Percentiles rank a stretch among this genome's conserved stretches.
Evolutionary conservation across 2,113 vertebrate genomes (phyloP).

Genomic region (Rhineura floridana): DNA sequence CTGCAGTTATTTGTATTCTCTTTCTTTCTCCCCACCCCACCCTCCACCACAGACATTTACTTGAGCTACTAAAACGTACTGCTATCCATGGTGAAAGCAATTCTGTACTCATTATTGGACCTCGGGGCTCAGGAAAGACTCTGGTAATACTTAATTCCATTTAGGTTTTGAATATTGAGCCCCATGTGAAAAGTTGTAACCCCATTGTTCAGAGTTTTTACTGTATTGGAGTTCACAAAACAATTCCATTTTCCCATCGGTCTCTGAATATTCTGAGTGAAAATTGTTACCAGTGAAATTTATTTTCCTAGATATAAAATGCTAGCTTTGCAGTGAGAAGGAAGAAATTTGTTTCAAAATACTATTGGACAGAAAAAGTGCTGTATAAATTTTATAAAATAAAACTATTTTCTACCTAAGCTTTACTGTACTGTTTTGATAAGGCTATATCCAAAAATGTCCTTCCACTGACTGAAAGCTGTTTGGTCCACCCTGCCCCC

Average conservation of each 20-base stretch:
- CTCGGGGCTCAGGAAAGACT: conserved; percentile 91
- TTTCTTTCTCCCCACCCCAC: conserved; percentile 10
- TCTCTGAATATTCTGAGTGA: not conserved
- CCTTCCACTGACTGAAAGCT: no score
- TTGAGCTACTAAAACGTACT: conserved; percentile 90
- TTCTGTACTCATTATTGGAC: conserved; percentile 91
- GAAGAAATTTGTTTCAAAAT: not conserved
- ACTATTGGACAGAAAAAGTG: not conserved
- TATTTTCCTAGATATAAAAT: not conserved
- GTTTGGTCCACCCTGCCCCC: no score
- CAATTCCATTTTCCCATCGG: not conserved
- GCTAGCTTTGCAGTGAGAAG: not conserved
- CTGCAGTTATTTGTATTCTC: not conserved
- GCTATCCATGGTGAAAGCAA: conserved; percentile 92
- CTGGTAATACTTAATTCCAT: conserved; percentile 74
- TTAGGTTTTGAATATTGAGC: not conserved
- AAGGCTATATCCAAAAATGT: no score
- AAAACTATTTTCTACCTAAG: not conserved
- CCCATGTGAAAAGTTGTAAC: not conserved
- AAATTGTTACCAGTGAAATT: not conserved
- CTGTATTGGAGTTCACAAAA: no score
- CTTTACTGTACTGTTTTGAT: no score
- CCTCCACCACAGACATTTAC: conserved; percentile 82
- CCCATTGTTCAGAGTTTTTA: not conserved
- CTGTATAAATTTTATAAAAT: not conserved